Conservation (phyloP, 23 tunicate species). For the Trididemnum nubilum region DNA sequence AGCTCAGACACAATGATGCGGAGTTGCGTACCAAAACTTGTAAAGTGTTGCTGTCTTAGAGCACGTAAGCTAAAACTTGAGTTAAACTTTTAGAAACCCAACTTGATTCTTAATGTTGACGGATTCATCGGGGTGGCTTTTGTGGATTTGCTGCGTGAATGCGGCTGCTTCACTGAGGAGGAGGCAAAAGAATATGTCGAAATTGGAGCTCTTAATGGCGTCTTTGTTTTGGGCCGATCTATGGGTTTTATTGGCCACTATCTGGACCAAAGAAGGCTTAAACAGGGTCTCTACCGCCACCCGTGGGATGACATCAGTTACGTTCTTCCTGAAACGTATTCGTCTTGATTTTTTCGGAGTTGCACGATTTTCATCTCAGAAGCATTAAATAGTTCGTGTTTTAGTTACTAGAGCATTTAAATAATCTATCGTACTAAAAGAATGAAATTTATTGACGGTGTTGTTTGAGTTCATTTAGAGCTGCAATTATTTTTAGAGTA, state of each 20-base stretch:
- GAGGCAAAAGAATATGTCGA: constrained; percentile 93
- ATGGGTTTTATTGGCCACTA: constrained; percentile 99
- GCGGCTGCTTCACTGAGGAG: constrained; percentile 96
- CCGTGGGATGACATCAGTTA: constrained; percentile 99
- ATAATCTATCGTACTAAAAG: too few relatives aligned
- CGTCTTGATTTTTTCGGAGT: constrained; percentile 40
- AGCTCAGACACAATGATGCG: too few relatives aligned
- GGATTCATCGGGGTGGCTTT: constrained; percentile 97
- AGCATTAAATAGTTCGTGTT: too few relatives aligned
- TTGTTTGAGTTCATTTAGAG: too few relatives aligned
- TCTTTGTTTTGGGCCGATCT: constrained; percentile 90
- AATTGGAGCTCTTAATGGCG: constrained; percentile 94
- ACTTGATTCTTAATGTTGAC: constrained; percentile 93
- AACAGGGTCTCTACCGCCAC: constrained; percentile 98
- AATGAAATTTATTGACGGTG: too few relatives aligned
- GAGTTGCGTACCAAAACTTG: too few relatives aligned
- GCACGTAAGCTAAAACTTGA: too few relatives aligned
- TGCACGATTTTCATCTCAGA: too few relatives aligned
- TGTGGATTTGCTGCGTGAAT: constrained; percentile 82
- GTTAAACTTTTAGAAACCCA: constrained; percentile 93
- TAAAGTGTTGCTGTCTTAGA: too few relatives aligned
- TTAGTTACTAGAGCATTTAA: too few relatives aligned
- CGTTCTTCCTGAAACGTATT: constrained; percentile 93
- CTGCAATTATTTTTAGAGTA: too few relatives aligned
- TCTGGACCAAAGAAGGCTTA: constrained; percentile 86